Base-by-base conservation (phyloP, 2,797 vertebrate species). In the Steatocranus sp. region DNA sequence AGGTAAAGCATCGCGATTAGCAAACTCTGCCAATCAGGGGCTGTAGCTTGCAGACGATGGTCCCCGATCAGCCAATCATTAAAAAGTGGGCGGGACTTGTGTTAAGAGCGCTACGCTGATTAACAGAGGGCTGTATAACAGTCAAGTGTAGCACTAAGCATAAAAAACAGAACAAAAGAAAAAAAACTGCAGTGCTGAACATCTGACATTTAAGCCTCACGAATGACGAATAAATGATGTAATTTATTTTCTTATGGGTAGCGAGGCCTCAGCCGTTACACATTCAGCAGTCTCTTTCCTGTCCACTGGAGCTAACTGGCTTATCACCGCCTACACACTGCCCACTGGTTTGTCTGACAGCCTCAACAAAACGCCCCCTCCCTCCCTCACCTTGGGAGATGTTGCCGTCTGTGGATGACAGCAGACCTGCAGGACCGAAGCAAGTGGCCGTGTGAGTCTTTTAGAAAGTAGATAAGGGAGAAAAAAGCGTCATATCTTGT, bases 261-360 rank as follows among this genome's bases (percentile, higher is more conserved):
- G 77, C 36, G 51, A 61, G 5, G 10, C 14, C 4, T 5, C 1
- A 3, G 8, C 5, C 6, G 12, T 9, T 53, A 27, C 36, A 32
- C 23, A 8, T 34, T 27, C 41, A 48, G 41, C 50, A 6, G 3
- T 30, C 41, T 30, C 17, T 30, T n/a, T 54, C 50, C 3, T 63
- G 43, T 15, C 63, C 78, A n/a, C 25, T 51, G 66, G n/a, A 38
- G 8, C 84, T 77, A 83, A 70, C 74, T 73, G 88, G 83, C 17
- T 66, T 53, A 23, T 66, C 73, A 25, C 82, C 88, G 81, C 90
- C 91, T 43, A 74, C 83, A 81, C 78, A 18, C 87, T 48, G 85
- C 88, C 87, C 86, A 82, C 90, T 78, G 51, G 84, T 92, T 93
- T 91, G 92, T 93, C 92, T 94, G 93, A 92, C 91, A 80, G 80